Percentiles rank a stretch among this genome's conserved stretches.
Evolutionary conservation across 2,797 vertebrate species (phyloP).

Genomic region (Loris lydekkerianus): DNA sequence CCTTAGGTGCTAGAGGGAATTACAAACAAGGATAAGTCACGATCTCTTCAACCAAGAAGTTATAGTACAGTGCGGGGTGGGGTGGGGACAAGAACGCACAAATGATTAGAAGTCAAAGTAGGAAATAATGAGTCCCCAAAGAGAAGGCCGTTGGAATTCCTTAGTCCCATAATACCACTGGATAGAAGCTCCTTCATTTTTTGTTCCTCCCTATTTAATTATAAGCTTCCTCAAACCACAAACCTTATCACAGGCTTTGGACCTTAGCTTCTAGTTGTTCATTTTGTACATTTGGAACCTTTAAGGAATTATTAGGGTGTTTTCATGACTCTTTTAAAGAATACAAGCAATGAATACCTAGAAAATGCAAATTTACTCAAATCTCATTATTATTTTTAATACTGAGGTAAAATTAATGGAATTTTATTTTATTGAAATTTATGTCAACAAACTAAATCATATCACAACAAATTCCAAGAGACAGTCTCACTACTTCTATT

Average conservation of each 20-base stretch:
- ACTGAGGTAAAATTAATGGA: conserved; percentile 18
- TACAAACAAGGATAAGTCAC: conserved; percentile 23
- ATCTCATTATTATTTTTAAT: conserved; percentile 28
- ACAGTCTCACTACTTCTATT: background rate
- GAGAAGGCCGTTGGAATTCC: background rate
- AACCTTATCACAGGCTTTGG: background rate
- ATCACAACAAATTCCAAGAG: background rate
- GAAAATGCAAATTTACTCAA: background rate
- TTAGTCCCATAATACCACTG: background rate
- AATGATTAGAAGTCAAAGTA: conserved; percentile 39
- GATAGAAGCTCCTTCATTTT: background rate
- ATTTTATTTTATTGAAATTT: conserved; percentile 22
- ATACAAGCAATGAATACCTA: background rate
- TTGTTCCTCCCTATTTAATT: background rate
- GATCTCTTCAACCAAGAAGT: conserved; percentile 25
- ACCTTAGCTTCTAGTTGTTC: background rate
- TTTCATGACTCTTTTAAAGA: conserved; percentile 39
- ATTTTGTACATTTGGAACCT: background rate
- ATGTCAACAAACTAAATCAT: conserved; percentile 54
- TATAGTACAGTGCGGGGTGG: background rate
- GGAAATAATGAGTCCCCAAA: conserved; percentile 9
- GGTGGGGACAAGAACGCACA: background rate
- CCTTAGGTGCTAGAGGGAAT: conserved; percentile 11
- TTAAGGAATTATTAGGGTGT: conserved; percentile 3
- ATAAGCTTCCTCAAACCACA: conserved; percentile 33